A percentile compares a stretch with the other conserved stretches of the same genome.
phyloP scores from a whole-genome alignment of 2,797 vertebrate genomes.

The Tokudaia muenninki region DNA sequence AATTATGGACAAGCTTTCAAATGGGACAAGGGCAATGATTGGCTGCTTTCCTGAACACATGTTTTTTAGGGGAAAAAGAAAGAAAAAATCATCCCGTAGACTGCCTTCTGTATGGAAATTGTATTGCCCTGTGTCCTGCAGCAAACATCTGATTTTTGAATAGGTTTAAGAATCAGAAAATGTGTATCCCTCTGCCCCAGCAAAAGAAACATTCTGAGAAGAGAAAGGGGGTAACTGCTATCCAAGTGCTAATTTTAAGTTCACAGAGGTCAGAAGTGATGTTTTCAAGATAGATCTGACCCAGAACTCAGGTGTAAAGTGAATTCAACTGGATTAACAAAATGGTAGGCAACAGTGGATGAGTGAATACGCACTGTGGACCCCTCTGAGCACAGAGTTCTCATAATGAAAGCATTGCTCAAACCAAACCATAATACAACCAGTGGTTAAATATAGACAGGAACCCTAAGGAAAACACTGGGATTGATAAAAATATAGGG shows the following conservation, averaged over 20 bases:
- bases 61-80: conserved; percentile 15
- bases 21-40: neutral
- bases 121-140: neutral
- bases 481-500: neutral
- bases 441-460: neutral
- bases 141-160: neutral
- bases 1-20: conserved; percentile 24
- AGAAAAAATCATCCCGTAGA: neutral
- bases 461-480: neutral
- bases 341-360: neutral
- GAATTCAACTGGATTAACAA: conserved; percentile 12
- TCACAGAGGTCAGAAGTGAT: neutral
- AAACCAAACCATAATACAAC: conserved; percentile 11
- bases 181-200: neutral
- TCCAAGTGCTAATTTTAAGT: conserved; percentile 7
- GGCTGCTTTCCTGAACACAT: neutral
- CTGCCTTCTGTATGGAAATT: neutral
- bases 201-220: neutral
- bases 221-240: neutral
- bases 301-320: neutral
- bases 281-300: conserved; percentile 34
- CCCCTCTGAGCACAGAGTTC: no score
- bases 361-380: neutral
- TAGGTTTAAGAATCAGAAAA: neutral
- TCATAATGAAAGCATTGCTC: neutral